phyloP scores from a whole-genome alignment of 2,113 vertebrate genomes.

The Corvus moneduloides region DNA sequence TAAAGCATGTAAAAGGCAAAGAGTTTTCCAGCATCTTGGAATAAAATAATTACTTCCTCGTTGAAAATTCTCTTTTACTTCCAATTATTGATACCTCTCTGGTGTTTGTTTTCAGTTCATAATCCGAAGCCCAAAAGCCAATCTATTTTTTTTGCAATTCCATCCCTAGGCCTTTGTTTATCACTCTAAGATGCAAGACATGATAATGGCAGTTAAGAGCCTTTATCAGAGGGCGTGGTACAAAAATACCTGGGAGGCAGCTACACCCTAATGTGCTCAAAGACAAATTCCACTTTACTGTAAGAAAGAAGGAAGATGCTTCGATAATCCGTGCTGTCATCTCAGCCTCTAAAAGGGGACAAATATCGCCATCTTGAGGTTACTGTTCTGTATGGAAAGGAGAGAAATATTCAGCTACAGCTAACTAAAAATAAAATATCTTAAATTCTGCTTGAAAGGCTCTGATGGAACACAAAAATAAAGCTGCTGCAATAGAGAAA shows the following conservation, averaged over 20 bases:
- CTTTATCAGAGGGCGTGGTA: not conserved
- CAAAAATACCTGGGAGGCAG: not conserved
- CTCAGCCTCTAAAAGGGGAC: not conserved
- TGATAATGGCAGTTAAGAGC: not conserved
- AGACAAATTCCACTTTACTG: not conserved
- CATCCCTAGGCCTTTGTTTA: not conserved
- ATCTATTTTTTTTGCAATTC: not conserved
- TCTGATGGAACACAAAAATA: not conserved
- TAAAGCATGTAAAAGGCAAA: not conserved
- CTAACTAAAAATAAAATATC: not conserved
- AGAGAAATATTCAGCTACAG: accelerated
- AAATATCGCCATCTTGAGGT: constrained; percentile 42
- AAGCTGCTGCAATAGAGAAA: not conserved
- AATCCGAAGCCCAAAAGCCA: not conserved
- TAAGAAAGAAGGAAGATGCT: not conserved
- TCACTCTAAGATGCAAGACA: not conserved
- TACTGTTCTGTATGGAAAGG: not conserved
- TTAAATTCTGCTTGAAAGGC: not conserved
- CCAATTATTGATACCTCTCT: not conserved
- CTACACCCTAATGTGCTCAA: not conserved
- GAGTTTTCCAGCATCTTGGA: not conserved
- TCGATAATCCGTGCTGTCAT: not conserved
- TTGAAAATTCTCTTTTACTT: not conserved
- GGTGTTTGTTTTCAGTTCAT: not conserved
- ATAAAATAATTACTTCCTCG: not conserved